Base-by-base conservation (phyloP, 2,113 vertebrate genomes). In the Chelonoidis abingdonii region DNA sequence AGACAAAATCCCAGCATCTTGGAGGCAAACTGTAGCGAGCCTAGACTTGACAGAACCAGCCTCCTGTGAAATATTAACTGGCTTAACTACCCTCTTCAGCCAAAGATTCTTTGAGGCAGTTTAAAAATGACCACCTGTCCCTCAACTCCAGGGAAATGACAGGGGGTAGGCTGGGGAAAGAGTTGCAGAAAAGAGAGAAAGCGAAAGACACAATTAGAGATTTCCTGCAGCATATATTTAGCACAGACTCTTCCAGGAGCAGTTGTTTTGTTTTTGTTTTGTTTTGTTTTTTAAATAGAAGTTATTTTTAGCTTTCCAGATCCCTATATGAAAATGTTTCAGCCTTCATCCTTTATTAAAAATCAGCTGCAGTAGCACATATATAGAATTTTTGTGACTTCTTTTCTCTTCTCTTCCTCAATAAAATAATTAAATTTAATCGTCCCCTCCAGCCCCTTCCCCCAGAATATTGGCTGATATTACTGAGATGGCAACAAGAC, bases 241-340 rank as follows among this genome's bases (percentile, higher is more conserved):
- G 95, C 86, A 87, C 49, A 6, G 80, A 91, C 81, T 97, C 90
- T 95, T 96, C 91, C 86, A 92, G 54, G 91, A 93, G 87, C 53
- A 95, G 82, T 96, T 97, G 78, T 93, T 81, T 44, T 79, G 69
- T 84, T 90, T 44, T 44, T 79, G 69, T 84, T 90, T 44, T 79
- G 69, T 84, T 90, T 19, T 83, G 59, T 4, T 93, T 83, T 69
- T 4, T 93, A 93, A 93, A 90, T 41, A 94, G 29, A 22, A 84
- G 62, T 86, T 96, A 96, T 96, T 97, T 97, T 97, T 98, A 95
- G 94, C 52, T 54, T 93, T 94, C 78, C 13, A 95, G 89, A 94
- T 94, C 83, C 41, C 82, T 94, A 89, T 72, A 88, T 83, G 53
- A 90, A 96, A 96, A 75, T 91, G 86, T 80, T 96, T 35, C 38